Conservation (phyloP, 2,888 invertebrate genomes). For the Lasius fuliginosus region DNA sequence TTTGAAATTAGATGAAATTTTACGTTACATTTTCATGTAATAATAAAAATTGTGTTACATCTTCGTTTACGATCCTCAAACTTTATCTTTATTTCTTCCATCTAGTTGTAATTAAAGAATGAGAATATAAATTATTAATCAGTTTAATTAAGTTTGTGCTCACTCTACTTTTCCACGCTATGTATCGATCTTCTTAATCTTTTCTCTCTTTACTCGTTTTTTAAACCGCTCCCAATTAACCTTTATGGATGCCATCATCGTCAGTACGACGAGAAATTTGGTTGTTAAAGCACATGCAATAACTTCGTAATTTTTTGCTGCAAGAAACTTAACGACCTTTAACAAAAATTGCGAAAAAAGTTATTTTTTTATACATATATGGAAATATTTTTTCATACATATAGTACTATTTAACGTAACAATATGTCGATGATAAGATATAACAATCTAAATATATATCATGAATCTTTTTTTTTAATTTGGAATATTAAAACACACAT, state of each 20-base stretch:
- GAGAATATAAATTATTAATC: constrained; percentile 10
- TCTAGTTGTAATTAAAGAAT: background rate
- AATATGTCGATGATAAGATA: background rate
- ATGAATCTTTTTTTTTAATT: background rate
- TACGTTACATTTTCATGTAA: background rate
- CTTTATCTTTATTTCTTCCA: background rate
- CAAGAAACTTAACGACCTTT: background rate
- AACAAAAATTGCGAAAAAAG: background rate
- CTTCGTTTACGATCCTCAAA: background rate
- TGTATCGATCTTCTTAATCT: constrained; percentile 13
- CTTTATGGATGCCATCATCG: background rate
- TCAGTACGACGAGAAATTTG: background rate
- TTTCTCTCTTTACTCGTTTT: background rate
- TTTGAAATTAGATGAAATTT: background rate
- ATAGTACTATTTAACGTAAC: background rate
- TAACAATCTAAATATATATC: too few species aligned
- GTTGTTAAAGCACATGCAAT: constrained; percentile 3
- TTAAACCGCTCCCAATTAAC: constrained; percentile 20
- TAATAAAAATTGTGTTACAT: background rate
- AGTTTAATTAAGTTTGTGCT: constrained; percentile 14
- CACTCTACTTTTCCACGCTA: background rate
- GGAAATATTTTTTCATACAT: background rate
- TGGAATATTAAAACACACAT: background rate
- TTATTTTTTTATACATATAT: background rate
- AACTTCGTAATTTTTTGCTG: background rate